Conservation (phyloP, 1,140 invertebrate species). For the Drosophila sucinea region DNA sequence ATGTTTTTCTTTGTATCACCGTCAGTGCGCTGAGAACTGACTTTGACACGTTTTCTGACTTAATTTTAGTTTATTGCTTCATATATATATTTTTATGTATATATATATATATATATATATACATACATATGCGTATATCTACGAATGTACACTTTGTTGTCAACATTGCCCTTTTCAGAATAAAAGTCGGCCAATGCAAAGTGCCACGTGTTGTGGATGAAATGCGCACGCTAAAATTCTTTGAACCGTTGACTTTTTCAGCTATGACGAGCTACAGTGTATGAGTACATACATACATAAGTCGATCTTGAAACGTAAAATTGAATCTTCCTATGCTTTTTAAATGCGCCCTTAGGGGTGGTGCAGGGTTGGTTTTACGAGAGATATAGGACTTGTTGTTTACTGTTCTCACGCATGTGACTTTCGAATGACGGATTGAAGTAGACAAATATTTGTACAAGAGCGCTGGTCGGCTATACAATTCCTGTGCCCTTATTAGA, state of each 20-base stretch:
- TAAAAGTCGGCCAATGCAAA: constrained; percentile 30
- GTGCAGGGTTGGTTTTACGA: constrained; percentile 15
- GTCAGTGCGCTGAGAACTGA: constrained; percentile 75
- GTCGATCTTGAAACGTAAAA: constrained; percentile 55
- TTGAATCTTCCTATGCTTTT: constrained; percentile 51
- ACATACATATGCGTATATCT: constrained; percentile 3
- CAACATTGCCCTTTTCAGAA: constrained; percentile 44
- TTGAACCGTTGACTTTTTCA: constrained; percentile 63
- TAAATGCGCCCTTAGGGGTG: constrained; percentile 1
- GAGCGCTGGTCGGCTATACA: constrained; percentile 53
- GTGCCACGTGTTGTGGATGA: constrained; percentile 76
- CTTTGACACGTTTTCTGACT: constrained; percentile 81
- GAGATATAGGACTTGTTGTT: constrained; percentile 53
- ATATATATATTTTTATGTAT: constrained; percentile 37
- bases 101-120: constrained; percentile 20
- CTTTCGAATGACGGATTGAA: constrained; percentile 83
- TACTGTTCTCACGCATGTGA: constrained; percentile 83
- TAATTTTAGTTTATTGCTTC: constrained; percentile 82
- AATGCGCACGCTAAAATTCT: constrained; percentile 47
- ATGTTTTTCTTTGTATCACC: constrained; percentile 75
- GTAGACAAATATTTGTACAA: constrained; percentile 79
- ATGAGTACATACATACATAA: constrained; percentile 5
- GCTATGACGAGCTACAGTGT: constrained; percentile 7
- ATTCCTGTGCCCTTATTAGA: constrained; percentile 74
- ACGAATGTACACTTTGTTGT: constrained; percentile 58